phyloP scores from a whole-genome alignment of 2,797 vertebrate species.

The Microtus agrestis region DNA sequence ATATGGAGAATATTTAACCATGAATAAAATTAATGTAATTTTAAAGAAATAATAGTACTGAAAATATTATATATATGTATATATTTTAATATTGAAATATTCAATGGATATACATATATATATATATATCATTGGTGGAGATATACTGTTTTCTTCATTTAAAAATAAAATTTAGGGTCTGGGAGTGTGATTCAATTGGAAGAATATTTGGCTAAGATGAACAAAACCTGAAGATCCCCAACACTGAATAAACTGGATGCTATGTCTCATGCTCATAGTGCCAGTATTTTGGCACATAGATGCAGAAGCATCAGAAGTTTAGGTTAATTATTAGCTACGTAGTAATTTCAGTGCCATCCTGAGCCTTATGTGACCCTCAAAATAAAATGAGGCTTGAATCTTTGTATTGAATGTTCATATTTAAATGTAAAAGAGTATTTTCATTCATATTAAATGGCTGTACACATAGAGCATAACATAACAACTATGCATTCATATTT shows the following conservation, averaged over 20 bases:
- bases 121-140: neutral
- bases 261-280: neutral
- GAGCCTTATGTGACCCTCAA: neutral
- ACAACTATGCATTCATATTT: neutral
- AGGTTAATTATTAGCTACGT: neutral
- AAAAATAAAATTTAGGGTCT: neutral
- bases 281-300: neutral
- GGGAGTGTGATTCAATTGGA: neutral
- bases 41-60: neutral
- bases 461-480: neutral
- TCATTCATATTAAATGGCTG: neutral
- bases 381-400: neutral
- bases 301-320: neutral
- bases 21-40: constrained; percentile 36
- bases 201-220: neutral
- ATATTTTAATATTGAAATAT: neutral
- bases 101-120: neutral
- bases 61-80: neutral
- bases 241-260: neutral
- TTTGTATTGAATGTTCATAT: neutral
- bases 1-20: neutral
- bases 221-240: neutral
- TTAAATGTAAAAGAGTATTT: constrained; percentile 2
- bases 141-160: neutral
- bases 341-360: neutral